Conservation (phyloP, 2,797 vertebrate genomes). For the Sus cebifrons region DNA sequence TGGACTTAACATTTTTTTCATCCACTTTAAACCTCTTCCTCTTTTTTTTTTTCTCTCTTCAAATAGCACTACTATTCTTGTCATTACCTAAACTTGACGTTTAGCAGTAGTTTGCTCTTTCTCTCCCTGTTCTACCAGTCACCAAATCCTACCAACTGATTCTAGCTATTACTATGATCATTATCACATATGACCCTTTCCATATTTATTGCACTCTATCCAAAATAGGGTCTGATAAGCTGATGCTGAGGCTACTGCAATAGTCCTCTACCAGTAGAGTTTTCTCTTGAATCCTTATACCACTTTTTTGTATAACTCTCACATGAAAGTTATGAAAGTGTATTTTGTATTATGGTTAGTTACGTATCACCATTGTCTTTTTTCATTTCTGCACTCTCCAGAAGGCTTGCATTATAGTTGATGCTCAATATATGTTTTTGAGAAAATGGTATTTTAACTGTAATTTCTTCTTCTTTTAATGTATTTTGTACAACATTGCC, state of each 20-base stretch:
- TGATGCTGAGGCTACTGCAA: not conserved
- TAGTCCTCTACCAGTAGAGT: not conserved
- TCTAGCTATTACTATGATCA: conserved; percentile 12
- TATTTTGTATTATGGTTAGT: conserved; percentile 57
- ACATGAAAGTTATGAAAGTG: conserved; percentile 5
- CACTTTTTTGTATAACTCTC: not conserved
- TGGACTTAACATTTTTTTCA: not conserved
- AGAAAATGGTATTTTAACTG: not conserved
- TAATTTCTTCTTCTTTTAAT: conserved; percentile 21
- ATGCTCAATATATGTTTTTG: conserved; percentile 39
- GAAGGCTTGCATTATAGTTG: not conserved
- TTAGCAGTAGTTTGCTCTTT: not conserved
- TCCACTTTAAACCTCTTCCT: not conserved
- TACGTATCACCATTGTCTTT: conserved; percentile 11
- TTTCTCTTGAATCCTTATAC: not conserved
- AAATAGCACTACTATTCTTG: not conserved
- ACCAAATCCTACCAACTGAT: not conserved
- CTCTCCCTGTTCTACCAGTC: not conserved
- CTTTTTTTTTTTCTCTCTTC: not conserved
- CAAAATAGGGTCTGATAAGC: not conserved
- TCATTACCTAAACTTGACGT: not conserved
- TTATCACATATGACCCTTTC: not conserved
- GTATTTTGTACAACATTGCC: conserved; percentile 35
- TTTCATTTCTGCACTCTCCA: not conserved
- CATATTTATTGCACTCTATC: not conserved